phyloP scores from a whole-genome alignment of 2,797 vertebrate genomes.

The Lacerta agilis region DNA sequence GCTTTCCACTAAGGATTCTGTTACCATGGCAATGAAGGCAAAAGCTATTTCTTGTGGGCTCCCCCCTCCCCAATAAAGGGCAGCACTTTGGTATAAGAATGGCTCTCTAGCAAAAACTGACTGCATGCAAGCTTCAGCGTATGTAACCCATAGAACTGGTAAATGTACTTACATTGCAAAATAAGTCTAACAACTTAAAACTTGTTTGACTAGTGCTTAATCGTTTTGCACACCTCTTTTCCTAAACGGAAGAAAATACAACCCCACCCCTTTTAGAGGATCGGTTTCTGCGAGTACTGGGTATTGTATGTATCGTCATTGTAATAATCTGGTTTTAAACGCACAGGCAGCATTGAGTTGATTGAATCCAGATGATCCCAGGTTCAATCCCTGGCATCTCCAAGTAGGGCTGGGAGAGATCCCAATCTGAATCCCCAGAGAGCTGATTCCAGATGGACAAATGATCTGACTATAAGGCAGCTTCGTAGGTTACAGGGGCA shows the following conservation, averaged over 20 bases:
- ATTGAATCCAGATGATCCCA: too few relatives aligned
- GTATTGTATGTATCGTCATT: not conserved
- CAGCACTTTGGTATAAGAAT: slow-evolving; percentile 11
- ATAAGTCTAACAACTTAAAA: slow-evolving; percentile 24
- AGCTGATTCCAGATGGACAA: not conserved
- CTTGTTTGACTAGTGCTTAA: slow-evolving; percentile 16
- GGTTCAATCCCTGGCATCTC: too few relatives aligned
- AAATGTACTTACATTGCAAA: not conserved
- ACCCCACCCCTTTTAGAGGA: not conserved
- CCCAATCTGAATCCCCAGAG: too few relatives aligned
- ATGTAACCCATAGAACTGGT: slow-evolving; percentile 3
- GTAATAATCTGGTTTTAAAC: not conserved
- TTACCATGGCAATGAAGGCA: slow-evolving; percentile 63
- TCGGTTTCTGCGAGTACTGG: not conserved
- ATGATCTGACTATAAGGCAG: not conserved
- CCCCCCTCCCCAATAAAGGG: not conserved
- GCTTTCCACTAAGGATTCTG: slow-evolving; percentile 53
- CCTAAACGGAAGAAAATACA: not conserved
- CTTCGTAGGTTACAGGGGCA: not conserved
- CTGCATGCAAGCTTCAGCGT: slow-evolving; percentile 34
- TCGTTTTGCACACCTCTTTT: not conserved
- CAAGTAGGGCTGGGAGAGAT: too few relatives aligned
- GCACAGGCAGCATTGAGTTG: too few relatives aligned
- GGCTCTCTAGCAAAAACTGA: slow-evolving; percentile 32
- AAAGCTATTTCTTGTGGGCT: slow-evolving; percentile 55